phyloP scores from a whole-genome alignment of 2,113 vertebrate genomes.

The Petroica traversi region DNA sequence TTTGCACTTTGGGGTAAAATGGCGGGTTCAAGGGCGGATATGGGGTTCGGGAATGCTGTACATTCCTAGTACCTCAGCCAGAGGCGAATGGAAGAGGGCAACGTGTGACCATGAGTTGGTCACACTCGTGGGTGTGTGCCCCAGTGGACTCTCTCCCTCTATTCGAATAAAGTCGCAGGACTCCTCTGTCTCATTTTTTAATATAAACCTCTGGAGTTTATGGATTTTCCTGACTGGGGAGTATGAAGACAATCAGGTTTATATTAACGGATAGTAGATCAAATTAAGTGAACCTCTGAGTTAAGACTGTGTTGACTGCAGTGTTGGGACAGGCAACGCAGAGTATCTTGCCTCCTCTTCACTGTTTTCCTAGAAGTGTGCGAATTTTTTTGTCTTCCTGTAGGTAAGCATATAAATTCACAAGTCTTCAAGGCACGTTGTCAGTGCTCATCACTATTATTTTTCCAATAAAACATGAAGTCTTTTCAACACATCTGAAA shows the following conservation, averaged over 20 bases:
- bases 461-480: neutral
- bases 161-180: neutral
- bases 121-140: rapidly evolving
- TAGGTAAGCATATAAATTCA: neutral
- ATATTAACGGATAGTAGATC: neutral
- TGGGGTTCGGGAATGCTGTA: neutral
- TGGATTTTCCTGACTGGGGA: neutral
- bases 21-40: neutral
- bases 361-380: neutral
- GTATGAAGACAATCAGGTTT: neutral
- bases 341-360: neutral
- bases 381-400: neutral
- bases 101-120: neutral
- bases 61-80: neutral
- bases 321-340: neutral
- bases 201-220: neutral
- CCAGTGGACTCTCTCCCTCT: neutral
- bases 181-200: neutral
- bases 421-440: neutral
- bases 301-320: neutral
- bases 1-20: neutral
- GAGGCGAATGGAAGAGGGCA: neutral
- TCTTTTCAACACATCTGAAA: neutral
- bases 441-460: neutral
- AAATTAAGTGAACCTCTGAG: neutral